Conservation (phyloP, 92 coral and sea anemone species). For the Zoanthus sociatus region DNA sequence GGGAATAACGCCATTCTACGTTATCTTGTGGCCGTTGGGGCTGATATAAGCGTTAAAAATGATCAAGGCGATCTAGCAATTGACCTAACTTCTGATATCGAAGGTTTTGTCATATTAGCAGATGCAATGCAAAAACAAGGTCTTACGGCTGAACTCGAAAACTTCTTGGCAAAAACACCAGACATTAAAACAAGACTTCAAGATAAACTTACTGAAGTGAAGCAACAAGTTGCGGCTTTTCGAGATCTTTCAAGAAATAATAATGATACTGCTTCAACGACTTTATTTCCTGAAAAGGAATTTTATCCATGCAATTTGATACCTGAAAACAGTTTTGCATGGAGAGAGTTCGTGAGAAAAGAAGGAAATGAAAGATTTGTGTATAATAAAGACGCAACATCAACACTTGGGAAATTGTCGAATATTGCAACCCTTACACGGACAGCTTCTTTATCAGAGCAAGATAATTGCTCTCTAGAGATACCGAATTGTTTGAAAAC, state of each 20-base stretch:
- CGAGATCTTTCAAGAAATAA: slow-evolving; percentile 51
- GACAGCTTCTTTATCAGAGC: slow-evolving; percentile 25
- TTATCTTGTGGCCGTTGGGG: slow-evolving; percentile 86
- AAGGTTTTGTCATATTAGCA: slow-evolving; percentile 76
- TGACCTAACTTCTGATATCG: slow-evolving; percentile 87
- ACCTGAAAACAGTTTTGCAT: slow-evolving; percentile 10
- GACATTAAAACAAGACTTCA: slow-evolving; percentile 71
- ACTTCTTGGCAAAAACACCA: slow-evolving; percentile 77
- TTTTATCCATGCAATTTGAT: slow-evolving; percentile 52
- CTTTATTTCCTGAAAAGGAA: slow-evolving; percentile 27
- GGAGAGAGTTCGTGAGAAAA: slow-evolving; percentile 9
- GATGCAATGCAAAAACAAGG: slow-evolving; percentile 88
- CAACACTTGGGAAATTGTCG: slow-evolving; percentile 48
- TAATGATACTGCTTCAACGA: slow-evolving; percentile 43
- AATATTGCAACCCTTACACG: slow-evolving; percentile 5
- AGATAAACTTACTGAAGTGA: slow-evolving; percentile 65
- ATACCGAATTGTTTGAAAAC: slow-evolving; percentile 11
- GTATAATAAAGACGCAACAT: slow-evolving; percentile 39
- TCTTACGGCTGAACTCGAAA: slow-evolving; percentile 56
- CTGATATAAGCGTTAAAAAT: slow-evolving; percentile 78
- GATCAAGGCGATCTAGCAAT: slow-evolving; percentile 88
- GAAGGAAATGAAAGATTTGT: slow-evolving; percentile 50
- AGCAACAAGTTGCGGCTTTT: slow-evolving; percentile 8
- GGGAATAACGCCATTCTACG: slow-evolving; percentile 86
- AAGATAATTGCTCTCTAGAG: slow-evolving; percentile 60